Conservation (phyloP, 2,797 vertebrate genomes). For the Sparus aurata region DNA sequence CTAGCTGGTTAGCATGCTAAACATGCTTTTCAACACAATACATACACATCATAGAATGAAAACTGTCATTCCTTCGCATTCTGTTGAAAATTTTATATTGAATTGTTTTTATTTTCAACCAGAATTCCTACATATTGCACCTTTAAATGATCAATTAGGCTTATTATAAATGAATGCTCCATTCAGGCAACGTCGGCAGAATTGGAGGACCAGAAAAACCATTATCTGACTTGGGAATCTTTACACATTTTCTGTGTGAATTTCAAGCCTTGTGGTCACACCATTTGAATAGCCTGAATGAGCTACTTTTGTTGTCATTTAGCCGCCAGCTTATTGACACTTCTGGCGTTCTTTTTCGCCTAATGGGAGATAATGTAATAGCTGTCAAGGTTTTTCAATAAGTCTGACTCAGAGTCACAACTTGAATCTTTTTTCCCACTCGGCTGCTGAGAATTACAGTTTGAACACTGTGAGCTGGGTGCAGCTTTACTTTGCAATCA, state of each 20-base stretch:
- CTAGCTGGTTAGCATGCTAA: too few relatives aligned
- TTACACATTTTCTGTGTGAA: neutral
- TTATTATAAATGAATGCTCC: neutral
- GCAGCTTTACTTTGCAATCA: neutral
- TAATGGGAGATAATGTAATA: neutral
- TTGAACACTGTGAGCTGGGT: neutral
- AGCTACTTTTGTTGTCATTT: neutral
- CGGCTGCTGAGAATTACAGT: neutral
- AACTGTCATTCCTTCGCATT: too few relatives aligned
- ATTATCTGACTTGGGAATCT: neutral
- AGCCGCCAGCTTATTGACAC: neutral
- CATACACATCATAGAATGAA: too few relatives aligned
- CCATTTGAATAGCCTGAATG: neutral
- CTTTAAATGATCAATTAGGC: neutral
- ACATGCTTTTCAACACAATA: too few relatives aligned
- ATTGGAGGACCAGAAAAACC: neutral
- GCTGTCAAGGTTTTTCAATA: neutral
- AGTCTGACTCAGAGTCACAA: neutral
- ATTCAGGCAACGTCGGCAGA: neutral
- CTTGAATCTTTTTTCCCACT: neutral
- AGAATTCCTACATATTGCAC: too few relatives aligned
- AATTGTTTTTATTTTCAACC: too few relatives aligned
- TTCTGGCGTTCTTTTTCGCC: neutral
- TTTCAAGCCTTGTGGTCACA: neutral
- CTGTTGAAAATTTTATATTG: constrained; percentile 6